These are phyloP conservation scores for Carettochelys insculpta DNA, from an alignment of 2,113 vertebrate species.

Conservation along the genomic window DNA sequence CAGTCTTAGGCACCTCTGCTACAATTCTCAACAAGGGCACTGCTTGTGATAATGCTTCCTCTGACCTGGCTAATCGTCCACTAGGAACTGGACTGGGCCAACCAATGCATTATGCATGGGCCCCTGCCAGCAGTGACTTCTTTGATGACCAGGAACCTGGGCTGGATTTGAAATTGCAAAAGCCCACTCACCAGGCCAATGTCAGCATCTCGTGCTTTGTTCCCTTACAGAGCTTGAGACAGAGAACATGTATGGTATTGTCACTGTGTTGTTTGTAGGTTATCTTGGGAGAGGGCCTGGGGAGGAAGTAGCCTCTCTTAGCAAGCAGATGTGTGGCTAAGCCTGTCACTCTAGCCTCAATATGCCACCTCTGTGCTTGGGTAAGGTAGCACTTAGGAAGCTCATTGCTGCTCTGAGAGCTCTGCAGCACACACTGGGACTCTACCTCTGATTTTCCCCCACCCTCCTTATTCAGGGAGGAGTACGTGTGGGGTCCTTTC, in stretches of 20 bases:
- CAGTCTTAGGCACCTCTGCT: neutral
- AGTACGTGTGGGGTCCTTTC: too few relatives aligned
- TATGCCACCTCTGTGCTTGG: neutral
- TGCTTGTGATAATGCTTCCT: neutral
- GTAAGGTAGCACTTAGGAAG: neutral
- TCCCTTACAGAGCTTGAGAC: neutral
- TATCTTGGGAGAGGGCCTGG: too few relatives aligned
- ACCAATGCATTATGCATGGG: neutral
- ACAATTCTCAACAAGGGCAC: neutral
- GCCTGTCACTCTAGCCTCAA: neutral
- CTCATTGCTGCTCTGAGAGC: neutral
- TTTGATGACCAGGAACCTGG: neutral
- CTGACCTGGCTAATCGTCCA: neutral
- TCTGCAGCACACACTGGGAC: neutral
- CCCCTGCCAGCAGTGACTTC: neutral
- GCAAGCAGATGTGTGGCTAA: neutral
- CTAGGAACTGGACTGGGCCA: neutral
- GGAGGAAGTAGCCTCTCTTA: neutral
- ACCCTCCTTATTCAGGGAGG: neutral
- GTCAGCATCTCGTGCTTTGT: neutral
- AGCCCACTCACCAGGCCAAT: accelerated
- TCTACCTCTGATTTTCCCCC: neutral
- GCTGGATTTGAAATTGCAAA: neutral
- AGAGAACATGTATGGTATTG: neutral
- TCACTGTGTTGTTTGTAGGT: neutral